Percentiles rank a stretch among this genome's conserved stretches.
Conservation (phyloP, 1,140 invertebrate genomes). For the Anastrepha obliqua region DNA sequence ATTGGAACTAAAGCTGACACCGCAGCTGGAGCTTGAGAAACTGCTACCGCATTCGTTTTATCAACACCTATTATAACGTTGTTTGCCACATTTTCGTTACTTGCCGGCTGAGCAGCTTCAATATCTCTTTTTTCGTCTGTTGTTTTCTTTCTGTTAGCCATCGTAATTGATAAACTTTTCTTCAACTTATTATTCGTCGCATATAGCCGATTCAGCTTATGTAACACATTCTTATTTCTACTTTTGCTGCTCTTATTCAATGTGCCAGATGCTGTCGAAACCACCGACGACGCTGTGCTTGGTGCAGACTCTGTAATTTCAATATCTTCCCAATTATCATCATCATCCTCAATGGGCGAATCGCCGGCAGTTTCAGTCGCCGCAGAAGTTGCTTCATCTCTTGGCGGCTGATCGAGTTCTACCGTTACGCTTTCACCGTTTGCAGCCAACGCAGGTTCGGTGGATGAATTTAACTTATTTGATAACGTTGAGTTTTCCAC, state of each 20-base stretch:
- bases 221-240: conserved; percentile 53
- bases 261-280: neutral
- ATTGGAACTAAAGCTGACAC: neutral
- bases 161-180: conserved; percentile 26
- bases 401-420: neutral
- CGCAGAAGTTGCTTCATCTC: neutral
- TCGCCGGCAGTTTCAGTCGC: neutral
- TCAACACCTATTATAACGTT: neutral
- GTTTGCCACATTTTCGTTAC: neutral
- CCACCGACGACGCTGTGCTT: neutral
- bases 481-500: neutral
- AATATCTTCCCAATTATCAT: conserved; percentile 60
- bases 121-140: conserved; percentile 34
- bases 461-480: neutral
- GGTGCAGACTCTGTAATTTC: conserved; percentile 57
- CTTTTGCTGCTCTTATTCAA: neutral
- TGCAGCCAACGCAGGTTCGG: neutral
- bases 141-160: conserved; percentile 51
- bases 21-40: no score
- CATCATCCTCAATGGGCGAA: conserved; percentile 52
- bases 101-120: neutral
- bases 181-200: conserved; percentile 48
- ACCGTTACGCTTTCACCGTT: neutral
- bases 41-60: neutral
- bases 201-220: conserved; percentile 52